Evolutionary conservation across 1,140 invertebrate species (phyloP).

Genomic region (Atta texana): DNA sequence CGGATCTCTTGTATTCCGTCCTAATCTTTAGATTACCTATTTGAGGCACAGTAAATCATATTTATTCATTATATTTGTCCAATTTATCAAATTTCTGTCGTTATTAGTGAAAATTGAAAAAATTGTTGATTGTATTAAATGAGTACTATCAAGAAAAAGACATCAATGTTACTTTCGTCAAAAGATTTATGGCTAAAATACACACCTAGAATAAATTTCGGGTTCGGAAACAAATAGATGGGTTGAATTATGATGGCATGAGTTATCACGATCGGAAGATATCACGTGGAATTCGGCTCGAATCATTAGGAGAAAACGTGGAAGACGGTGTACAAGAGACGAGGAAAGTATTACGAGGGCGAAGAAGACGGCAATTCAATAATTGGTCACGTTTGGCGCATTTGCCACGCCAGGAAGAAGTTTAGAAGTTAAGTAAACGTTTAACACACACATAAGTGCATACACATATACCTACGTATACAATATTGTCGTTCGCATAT

Average conservation of each 20-base stretch:
- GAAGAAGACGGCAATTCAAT: conserved; percentile 33
- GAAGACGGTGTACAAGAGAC: too few species aligned
- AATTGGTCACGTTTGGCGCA: conserved; percentile 68
- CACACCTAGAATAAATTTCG: background rate
- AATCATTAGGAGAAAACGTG: conserved; percentile 17
- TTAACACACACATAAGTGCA: background rate
- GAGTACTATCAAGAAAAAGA: background rate
- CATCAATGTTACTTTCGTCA: background rate
- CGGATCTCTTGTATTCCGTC: too few species aligned
- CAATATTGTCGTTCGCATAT: background rate
- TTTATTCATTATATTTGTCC: background rate
- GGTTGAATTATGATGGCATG: background rate
- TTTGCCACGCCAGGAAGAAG: conserved; percentile 35
- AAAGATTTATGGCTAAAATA: background rate
- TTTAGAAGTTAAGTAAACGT: conserved; percentile 52
- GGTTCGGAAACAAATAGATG: background rate
- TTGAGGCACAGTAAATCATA: too few species aligned
- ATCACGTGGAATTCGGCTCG: background rate
- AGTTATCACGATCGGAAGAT: conserved; percentile 32
- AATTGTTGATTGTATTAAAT: background rate
- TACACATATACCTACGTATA: background rate
- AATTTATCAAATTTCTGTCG: background rate
- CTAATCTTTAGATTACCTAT: too few species aligned
- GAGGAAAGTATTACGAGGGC: conserved; percentile 18
- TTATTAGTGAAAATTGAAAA: background rate